Base-by-base conservation (phyloP, 2,797 vertebrate genomes). In the Salarias fasciatus region DNA sequence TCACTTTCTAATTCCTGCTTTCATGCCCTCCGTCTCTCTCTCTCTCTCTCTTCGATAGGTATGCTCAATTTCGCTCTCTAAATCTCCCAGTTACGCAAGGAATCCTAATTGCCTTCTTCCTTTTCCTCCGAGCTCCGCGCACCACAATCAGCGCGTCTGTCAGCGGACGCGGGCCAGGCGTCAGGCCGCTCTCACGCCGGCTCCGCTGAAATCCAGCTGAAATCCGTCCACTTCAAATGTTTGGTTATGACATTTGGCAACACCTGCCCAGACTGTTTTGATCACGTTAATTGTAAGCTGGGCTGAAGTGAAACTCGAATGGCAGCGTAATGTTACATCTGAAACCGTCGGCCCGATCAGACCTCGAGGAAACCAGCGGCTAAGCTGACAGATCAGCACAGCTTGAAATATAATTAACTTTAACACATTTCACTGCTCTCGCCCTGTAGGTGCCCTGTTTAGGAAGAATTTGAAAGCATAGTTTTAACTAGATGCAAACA, bases 91-190 rank as follows among this genome's bases (percentile, higher is more conserved):
- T 78, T 71, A 78, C 80, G 72, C 75, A 74, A 87, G 69, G 90
- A 92, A 92, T 92, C 87, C 89, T 91, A 92, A 93, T 90, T 90
- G 85, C 85, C 71, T 64, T 89, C 82, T 89, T 92, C 88, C 80
- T 87, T 82, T 83, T 77, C 76, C 82, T 78, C 65, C 51, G 58
- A 70, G 76, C 75, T 62, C 51, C 51, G 58, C 70, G 76, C 75
- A 62, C 51, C 37, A 57, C 61, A 24, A 18, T 24, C 18, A 50
- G 51, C 45, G 52, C n/a, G 56, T 70, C 67, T 43, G 58, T 79
- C 80, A 69, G 44, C 69, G 56, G 69, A 42, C 30, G 28, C 50
- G 36, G 42, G 64, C 18, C 56, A 35, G 35, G 44, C 40, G 35
- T 63, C 58, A 29, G 53, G 51, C 53, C 24, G 53, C 50, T 75